Percentiles rank a stretch among this genome's conserved stretches.
Evolutionary conservation across 2,888 invertebrate genomes (phyloP).

Genomic region (Globia sparganii): DNA sequence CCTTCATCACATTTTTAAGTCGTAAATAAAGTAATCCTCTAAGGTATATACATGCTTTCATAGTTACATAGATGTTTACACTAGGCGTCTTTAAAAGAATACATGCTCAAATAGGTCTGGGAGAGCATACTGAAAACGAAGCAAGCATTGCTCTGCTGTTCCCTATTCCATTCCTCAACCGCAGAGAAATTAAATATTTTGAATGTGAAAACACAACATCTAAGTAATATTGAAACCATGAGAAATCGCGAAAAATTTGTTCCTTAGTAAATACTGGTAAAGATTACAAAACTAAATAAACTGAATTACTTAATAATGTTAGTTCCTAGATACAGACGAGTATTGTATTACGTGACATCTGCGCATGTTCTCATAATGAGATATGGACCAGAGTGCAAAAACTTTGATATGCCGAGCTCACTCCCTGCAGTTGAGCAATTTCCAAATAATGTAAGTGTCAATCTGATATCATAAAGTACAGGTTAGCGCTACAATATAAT

Average conservation of each 20-base stretch:
- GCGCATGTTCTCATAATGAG: slow-evolving; percentile 1
- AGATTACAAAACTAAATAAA: neutral
- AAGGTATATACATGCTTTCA: slow-evolving; percentile 39
- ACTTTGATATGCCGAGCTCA: slow-evolving; percentile 2
- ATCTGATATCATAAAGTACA: no score
- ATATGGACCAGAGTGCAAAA: neutral
- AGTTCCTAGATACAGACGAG: neutral
- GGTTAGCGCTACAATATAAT: neutral
- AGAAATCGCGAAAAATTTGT: slow-evolving; percentile 59
- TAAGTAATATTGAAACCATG: slow-evolving; percentile 51
- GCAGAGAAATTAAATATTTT: neutral
- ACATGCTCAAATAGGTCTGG: neutral
- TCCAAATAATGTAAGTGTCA: neutral
- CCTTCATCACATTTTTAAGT: neutral
- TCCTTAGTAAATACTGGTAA: slow-evolving; percentile 65
- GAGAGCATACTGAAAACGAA: neutral
- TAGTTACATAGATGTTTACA: slow-evolving; percentile 31
- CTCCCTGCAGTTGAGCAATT: neutral
- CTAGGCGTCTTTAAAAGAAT: neutral
- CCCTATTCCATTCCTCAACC: slow-evolving; percentile 1
- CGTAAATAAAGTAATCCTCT: neutral
- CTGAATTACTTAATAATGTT: neutral
- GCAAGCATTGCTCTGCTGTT: neutral
- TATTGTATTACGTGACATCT: neutral
- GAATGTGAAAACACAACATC: slow-evolving; percentile 1